A percentile compares a stretch with the other conserved stretches of the same genome.
phyloP scores from a whole-genome alignment of 2,888 invertebrate species.

The Lycophotia porphyrea region DNA sequence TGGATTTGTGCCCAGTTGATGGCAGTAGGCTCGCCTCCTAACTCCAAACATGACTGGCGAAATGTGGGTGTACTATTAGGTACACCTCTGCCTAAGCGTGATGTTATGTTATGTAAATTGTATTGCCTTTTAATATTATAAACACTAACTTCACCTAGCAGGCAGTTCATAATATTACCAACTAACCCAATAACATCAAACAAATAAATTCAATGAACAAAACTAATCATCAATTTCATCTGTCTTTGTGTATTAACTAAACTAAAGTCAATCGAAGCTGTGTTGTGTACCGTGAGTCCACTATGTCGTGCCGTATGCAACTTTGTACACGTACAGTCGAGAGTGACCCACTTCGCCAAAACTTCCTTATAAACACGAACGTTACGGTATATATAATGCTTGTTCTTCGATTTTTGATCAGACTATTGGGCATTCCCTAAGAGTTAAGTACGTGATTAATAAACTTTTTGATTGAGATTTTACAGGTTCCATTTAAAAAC shows the following conservation, averaged over 20 bases:
- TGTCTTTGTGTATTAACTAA: conserved; percentile 5
- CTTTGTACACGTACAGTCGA: conserved; percentile 58
- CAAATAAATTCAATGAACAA: conserved; percentile 3
- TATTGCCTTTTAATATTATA: too few species aligned
- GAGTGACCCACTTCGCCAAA: conserved; percentile 69
- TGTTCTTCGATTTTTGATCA: conserved; percentile 36
- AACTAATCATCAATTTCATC: conserved; percentile 20
- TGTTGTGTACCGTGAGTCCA: conserved; percentile 12
- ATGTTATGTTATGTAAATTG: too few species aligned
- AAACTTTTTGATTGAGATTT: neutral
- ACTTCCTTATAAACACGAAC: conserved; percentile 63
- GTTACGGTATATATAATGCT: conserved; percentile 47
- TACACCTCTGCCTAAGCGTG: too few species aligned
- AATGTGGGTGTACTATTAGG: too few species aligned
- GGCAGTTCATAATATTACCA: neutral
- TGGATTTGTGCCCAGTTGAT: too few species aligned
- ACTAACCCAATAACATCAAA: neutral
- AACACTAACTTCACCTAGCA: neutral
- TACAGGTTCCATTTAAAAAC: neutral
- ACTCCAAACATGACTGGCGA: too few species aligned
- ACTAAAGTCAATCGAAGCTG: conserved; percentile 19
- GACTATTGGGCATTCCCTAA: neutral
- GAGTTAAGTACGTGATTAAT: neutral
- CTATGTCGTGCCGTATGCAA: conserved; percentile 57
- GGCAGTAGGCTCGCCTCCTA: too few species aligned